Conservation (phyloP, 2,888 invertebrate genomes). For the Andrena bicolor region DNA sequence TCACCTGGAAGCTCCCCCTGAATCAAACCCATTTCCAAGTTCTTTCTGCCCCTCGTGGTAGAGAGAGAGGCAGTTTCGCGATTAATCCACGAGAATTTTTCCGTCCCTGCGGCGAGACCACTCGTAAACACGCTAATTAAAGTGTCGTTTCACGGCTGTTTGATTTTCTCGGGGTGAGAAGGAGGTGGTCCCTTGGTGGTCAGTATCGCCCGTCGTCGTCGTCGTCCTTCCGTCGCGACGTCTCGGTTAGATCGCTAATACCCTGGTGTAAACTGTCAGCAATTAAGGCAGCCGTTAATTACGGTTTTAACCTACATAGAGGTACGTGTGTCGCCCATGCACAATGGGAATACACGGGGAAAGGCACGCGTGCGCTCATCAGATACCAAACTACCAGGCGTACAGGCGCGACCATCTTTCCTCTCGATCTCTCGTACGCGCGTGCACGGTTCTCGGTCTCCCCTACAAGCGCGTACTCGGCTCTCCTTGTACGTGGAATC, state of each 20-base stretch:
- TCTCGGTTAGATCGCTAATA: constrained; percentile 45
- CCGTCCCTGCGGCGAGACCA: neutral
- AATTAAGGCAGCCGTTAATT: constrained; percentile 69
- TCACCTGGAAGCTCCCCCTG: constrained; percentile 6
- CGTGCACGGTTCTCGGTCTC: neutral
- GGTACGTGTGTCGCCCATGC: constrained; percentile 55
- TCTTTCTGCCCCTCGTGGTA: neutral
- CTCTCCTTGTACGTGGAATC: constrained; percentile 44
- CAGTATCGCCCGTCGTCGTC: constrained; percentile 7
- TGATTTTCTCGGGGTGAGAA: constrained; percentile 48
- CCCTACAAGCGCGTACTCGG: constrained; percentile 14
- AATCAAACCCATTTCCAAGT: constrained; percentile 17
- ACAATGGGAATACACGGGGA: constrained; percentile 64
- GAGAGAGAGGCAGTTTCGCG: neutral
- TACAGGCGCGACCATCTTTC: constrained; percentile 33
- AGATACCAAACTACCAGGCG: constrained; percentile 45
- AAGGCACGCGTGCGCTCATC: constrained; percentile 66
- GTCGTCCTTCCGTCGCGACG: constrained; percentile 49
- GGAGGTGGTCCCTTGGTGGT: constrained; percentile 5
- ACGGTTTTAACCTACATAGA: constrained; percentile 67
- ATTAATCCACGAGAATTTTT: constrained; percentile 42
- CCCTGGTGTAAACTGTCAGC: constrained; percentile 55
- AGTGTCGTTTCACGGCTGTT: constrained; percentile 67
- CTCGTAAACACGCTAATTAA: constrained; percentile 61
- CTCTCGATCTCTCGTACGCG: constrained; percentile 37